phyloP scores from a whole-genome alignment of 2,113 vertebrate species.

The Seriola aureovittata region DNA sequence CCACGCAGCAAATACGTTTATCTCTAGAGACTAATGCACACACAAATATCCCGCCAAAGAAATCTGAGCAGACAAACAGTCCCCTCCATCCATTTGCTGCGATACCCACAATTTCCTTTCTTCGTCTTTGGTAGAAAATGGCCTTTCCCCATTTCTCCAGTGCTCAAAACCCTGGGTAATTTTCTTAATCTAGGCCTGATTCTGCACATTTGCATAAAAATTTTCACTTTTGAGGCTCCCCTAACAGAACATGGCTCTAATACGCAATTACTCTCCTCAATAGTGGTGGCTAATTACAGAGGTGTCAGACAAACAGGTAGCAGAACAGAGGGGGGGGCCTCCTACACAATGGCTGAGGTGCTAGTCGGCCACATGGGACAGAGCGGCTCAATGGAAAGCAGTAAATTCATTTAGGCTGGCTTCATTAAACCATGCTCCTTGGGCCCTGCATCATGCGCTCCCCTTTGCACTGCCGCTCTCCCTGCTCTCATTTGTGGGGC shows the following conservation, averaged over 20 bases:
- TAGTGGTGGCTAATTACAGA: slow-evolving; percentile 79
- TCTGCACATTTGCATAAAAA: slow-evolving; percentile 79
- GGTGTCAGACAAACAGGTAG: slow-evolving; percentile 82
- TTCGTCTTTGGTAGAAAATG: slow-evolving; percentile 66
- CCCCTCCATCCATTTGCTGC: slow-evolving; percentile 59
- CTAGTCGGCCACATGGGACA: slow-evolving; percentile 71
- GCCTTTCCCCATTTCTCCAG: slow-evolving; percentile 51
- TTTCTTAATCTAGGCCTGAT: slow-evolving; percentile 65
- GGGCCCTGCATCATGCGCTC: slow-evolving; percentile 66
- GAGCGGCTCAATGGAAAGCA: slow-evolving; percentile 77
- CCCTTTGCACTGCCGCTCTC: slow-evolving; percentile 58
- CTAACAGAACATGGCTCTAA: slow-evolving; percentile 70
- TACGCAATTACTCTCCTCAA: slow-evolving; percentile 79
- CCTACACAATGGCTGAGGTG: slow-evolving; percentile 73
- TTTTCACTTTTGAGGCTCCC: slow-evolving; percentile 74
- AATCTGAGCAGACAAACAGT: slow-evolving; percentile 54
- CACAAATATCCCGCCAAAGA: slow-evolving; percentile 64
- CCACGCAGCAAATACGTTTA: slow-evolving; percentile 64
- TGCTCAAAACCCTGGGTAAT: slow-evolving; percentile 67
- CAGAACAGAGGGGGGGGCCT: slow-evolving; percentile 55
- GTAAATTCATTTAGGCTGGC: slow-evolving; percentile 83
- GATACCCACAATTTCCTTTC: slow-evolving; percentile 55
- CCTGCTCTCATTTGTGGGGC: slow-evolving; percentile 68
- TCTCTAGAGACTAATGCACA: slow-evolving; percentile 70
- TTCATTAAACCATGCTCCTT: slow-evolving; percentile 79